A percentile compares a stretch with the other conserved stretches of the same genome.
These are phyloP conservation scores for Nebria salina DNA, from an alignment of 2,888 invertebrate genomes.

Conservation along the genomic window DNA sequence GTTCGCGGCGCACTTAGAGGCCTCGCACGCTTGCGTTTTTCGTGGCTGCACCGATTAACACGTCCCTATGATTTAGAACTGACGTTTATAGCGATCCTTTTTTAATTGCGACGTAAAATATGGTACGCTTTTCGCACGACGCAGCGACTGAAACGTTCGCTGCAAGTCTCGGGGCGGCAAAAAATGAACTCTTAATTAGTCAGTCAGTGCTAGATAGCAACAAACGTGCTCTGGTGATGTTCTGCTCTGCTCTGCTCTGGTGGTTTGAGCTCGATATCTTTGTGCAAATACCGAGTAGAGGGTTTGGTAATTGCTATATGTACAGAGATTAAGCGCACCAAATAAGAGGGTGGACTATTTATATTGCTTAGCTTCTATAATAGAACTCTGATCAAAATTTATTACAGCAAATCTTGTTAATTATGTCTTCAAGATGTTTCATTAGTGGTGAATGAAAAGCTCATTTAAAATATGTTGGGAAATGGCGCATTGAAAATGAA, in stretches of 20 bases:
- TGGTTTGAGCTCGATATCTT: too few relatives aligned
- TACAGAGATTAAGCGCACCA: not conserved
- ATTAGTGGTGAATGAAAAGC: not conserved
- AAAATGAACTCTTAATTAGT: conserved; percentile 59
- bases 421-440: not conserved
- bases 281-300: not conserved
- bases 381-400: not conserved
- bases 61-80: conserved; percentile 55
- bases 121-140: conserved; percentile 51
- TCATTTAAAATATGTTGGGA: not conserved
- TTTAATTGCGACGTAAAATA: conserved; percentile 56
- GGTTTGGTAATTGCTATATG: not conserved
- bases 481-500: too few relatives aligned
- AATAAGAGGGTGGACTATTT: not conserved
- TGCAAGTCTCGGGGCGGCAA: conserved; percentile 42
- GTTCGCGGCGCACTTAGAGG: not conserved
- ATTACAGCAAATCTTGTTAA: not conserved
- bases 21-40: conserved; percentile 8
- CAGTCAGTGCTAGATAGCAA: conserved; percentile 47
- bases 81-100: conserved; percentile 56
- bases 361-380: not conserved
- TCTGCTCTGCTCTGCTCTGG: too few relatives aligned
- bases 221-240: not conserved
- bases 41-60: conserved; percentile 47
- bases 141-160: conserved; percentile 34